These are phyloP conservation scores for Drosophila maculinotata DNA, from an alignment of 2,888 invertebrate genomes.

Conservation along the genomic window DNA sequence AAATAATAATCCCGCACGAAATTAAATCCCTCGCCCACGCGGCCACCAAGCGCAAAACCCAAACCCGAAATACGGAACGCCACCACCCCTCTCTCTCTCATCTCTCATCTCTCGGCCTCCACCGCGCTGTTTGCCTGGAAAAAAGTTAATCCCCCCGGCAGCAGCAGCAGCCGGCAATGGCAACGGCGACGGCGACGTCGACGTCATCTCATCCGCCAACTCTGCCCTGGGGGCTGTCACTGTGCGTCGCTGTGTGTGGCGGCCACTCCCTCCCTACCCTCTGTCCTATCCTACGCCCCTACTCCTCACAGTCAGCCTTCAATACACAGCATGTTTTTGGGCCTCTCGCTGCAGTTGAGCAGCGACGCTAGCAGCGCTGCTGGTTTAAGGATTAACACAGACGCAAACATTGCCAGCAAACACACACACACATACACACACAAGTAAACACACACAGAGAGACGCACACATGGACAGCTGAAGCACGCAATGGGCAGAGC, in stretches of 20 bases:
- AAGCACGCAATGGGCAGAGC: conserved; percentile 77
- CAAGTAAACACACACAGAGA: conserved; percentile 41
- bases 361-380: conserved; percentile 76
- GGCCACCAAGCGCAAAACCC: conserved; percentile 55
- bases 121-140: conserved; percentile 69
- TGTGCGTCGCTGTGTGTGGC: conserved; percentile 64
- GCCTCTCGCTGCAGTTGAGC: conserved; percentile 69
- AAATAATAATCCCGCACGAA: conserved; percentile 85
- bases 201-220: conserved; percentile 70
- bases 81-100: conserved; percentile 15
- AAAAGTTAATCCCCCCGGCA: conserved; percentile 75
- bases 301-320: conserved; percentile 4
- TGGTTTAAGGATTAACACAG: conserved; percentile 85
- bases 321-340: conserved; percentile 61
- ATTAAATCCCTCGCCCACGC: conserved; percentile 84
- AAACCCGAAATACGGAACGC: conserved; percentile 37
- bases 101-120: conserved; percentile 6
- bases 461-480: conserved; percentile 49
- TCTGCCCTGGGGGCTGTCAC: conserved; percentile 62
- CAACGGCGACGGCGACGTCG: conserved; percentile 45
- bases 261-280: conserved; percentile 7
- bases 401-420: conserved; percentile 72
- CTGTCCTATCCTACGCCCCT: conserved; percentile 1
- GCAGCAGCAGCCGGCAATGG: conserved; percentile 22
- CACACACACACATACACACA: conserved; percentile 45